These are phyloP conservation scores for Punctoribates punctum DNA, from an alignment of 2,888 invertebrate species.

Conservation along the genomic window DNA sequence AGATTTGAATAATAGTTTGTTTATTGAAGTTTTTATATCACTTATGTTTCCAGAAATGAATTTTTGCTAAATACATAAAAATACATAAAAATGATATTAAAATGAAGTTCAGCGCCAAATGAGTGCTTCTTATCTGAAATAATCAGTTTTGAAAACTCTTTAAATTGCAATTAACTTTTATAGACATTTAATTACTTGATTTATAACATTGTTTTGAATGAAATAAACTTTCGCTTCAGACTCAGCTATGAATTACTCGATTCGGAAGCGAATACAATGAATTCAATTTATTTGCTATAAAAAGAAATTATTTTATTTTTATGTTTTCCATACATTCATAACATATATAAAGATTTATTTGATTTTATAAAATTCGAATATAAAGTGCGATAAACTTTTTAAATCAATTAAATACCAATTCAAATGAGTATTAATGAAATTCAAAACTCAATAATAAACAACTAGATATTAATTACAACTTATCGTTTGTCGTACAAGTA, in stretches of 20 bases:
- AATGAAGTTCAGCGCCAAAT: background rate
- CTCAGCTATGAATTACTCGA: background rate
- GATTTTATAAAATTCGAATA: no score
- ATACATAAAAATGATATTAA: background rate
- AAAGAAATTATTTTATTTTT: background rate
- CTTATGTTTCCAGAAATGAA: no score
- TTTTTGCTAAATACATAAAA: background rate
- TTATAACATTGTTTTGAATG: constrained; percentile 29
- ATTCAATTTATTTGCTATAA: background rate
- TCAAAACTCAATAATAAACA: no score
- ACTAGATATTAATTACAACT: no score
- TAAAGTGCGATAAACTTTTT: no score
- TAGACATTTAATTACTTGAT: constrained; percentile 34
- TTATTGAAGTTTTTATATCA: no score
- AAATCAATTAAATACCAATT: no score
- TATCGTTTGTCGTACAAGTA: no score
- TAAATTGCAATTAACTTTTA: constrained; percentile 35
- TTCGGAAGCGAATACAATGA: constrained; percentile 23
- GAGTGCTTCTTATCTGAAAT: constrained; percentile 5
- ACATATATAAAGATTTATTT: background rate
- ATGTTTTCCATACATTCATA: no score
- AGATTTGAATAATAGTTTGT: no score
- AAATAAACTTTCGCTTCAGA: background rate
- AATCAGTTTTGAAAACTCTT: constrained; percentile 32
- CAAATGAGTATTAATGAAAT: no score